Evolutionary conservation across 2,113 vertebrate genomes (phyloP).

Genomic region (Forbesichthys papilliferus): DNA sequence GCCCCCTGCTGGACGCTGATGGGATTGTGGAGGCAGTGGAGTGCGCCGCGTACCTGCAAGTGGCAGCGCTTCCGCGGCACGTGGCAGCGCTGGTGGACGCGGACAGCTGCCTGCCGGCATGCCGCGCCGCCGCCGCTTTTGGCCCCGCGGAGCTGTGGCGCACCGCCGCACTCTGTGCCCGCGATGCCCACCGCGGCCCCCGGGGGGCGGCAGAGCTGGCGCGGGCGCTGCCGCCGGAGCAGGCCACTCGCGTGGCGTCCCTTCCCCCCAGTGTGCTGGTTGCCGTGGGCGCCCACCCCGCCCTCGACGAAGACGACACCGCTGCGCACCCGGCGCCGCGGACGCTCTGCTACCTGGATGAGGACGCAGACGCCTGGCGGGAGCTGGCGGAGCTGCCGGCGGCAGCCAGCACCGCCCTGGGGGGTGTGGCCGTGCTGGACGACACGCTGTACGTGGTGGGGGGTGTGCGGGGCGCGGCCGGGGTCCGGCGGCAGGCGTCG

Average conservation of each 20-base stretch:
- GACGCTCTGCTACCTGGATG: slow-evolving; percentile 87
- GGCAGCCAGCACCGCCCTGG: slow-evolving; percentile 86
- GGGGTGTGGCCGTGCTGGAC: slow-evolving; percentile 84
- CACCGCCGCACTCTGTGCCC: slow-evolving; percentile 80
- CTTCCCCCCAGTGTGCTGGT: slow-evolving; percentile 80
- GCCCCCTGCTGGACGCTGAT: slow-evolving; percentile 75
- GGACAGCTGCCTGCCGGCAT: slow-evolving; percentile 85
- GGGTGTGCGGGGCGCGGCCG: slow-evolving; percentile 69
- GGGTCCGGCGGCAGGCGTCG: slow-evolving; percentile 81
- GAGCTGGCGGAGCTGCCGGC: slow-evolving; percentile 82
- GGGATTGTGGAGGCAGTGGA: slow-evolving; percentile 80
- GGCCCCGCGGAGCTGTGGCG: slow-evolving; percentile 83
- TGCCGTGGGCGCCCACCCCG: slow-evolving; percentile 84
- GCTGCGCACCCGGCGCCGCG: slow-evolving; percentile 83
- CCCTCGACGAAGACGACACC: slow-evolving; percentile 57
- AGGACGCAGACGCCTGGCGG: slow-evolving; percentile 80
- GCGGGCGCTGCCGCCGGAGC: slow-evolving; percentile 66
- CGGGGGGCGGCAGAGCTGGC: slow-evolving; percentile 64
- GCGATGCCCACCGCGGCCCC: slow-evolving; percentile 78
- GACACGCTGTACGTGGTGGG: slow-evolving; percentile 89
- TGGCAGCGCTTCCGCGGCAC: slow-evolving; percentile 75
- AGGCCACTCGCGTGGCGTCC: slow-evolving; percentile 79
- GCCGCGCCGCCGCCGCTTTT: slow-evolving; percentile 82
- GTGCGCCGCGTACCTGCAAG: slow-evolving; percentile 87
- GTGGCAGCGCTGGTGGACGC: slow-evolving; percentile 80